phyloP scores from a whole-genome alignment of 2,113 vertebrate species.

The Peucedramus taeniatus region DNA sequence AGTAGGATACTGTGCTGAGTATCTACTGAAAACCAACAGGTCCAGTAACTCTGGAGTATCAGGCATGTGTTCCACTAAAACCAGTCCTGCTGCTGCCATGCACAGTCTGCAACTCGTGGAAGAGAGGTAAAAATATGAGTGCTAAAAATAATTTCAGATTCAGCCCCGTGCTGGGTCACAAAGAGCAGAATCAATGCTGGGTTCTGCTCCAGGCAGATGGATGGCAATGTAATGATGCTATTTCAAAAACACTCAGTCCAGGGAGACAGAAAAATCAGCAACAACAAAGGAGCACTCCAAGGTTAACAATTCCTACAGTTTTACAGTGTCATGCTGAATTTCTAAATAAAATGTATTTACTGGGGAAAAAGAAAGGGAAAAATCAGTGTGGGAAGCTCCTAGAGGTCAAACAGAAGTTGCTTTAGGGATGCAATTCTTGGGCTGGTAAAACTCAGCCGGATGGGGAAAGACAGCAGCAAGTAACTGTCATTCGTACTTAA shows the following conservation, averaged over 20 bases:
- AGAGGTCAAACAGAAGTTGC: background rate
- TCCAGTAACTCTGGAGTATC: fast-evolving
- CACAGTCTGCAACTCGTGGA: background rate
- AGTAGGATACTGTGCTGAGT: background rate
- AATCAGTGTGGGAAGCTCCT: background rate
- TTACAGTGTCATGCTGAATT: background rate
- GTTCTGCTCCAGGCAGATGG: background rate
- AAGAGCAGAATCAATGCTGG: background rate
- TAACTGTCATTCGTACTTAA: background rate
- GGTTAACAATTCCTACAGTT: background rate
- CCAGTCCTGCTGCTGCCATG: background rate
- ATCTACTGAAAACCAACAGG: background rate
- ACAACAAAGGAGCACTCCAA: background rate
- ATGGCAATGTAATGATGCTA: background rate
- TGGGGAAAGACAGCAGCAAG: background rate
- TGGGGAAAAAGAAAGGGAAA: background rate
- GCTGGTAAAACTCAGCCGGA: background rate
- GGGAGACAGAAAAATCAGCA: background rate
- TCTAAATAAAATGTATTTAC: background rate
- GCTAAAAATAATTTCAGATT: conserved; percentile 24
- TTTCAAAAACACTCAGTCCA: background rate
- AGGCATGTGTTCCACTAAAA: background rate
- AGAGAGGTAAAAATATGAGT: background rate
- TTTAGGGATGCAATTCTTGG: background rate
- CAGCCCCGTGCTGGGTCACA: background rate